Conservation (phyloP, 1,140 invertebrate genomes). For the Calosoma granatense region DNA sequence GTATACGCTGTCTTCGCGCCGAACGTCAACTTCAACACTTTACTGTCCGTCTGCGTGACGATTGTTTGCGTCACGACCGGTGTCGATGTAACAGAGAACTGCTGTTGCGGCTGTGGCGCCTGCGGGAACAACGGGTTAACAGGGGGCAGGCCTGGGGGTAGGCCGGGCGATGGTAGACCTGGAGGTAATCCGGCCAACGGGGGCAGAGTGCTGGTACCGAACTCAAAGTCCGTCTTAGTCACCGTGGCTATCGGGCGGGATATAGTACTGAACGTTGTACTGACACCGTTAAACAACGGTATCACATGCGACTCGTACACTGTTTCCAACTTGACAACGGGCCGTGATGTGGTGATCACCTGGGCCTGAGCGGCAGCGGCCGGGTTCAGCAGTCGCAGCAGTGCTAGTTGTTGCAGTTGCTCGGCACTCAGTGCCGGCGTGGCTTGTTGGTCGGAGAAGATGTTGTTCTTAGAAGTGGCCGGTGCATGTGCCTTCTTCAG, state of each 20-base stretch:
- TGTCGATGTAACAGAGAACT: constrained; percentile 69
- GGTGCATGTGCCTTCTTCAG: constrained; percentile 47
- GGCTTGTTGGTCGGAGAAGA: constrained; percentile 21
- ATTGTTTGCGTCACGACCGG: constrained; percentile 69
- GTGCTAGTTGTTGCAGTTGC: constrained; percentile 62
- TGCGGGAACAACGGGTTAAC: constrained; percentile 40
- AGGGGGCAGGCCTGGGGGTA: constrained; percentile 40
- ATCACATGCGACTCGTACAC: constrained; percentile 72
- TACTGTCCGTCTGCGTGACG: constrained; percentile 69
- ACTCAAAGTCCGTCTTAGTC: constrained; percentile 64
- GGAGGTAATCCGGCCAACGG: constrained; percentile 38
- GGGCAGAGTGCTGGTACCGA: constrained; percentile 58
- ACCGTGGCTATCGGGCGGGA: constrained; percentile 62
- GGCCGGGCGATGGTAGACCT: constrained; percentile 27
- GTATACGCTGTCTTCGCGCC: constrained; percentile 81
- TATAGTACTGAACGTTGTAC: constrained; percentile 64
- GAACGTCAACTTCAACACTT: constrained; percentile 75
- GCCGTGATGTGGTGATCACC: constrained; percentile 65
- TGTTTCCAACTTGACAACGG: constrained; percentile 63
- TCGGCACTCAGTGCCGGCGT: constrained; percentile 52
- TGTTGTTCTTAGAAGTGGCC: constrained; percentile 38
- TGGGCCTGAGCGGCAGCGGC: constrained; percentile 47
- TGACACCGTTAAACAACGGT: constrained; percentile 61
- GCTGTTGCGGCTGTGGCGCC: constrained; percentile 44
- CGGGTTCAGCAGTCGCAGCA: constrained; percentile 60